Conservation (phyloP, 1,140 invertebrate genomes). For the Oncopodura yosiiana region DNA sequence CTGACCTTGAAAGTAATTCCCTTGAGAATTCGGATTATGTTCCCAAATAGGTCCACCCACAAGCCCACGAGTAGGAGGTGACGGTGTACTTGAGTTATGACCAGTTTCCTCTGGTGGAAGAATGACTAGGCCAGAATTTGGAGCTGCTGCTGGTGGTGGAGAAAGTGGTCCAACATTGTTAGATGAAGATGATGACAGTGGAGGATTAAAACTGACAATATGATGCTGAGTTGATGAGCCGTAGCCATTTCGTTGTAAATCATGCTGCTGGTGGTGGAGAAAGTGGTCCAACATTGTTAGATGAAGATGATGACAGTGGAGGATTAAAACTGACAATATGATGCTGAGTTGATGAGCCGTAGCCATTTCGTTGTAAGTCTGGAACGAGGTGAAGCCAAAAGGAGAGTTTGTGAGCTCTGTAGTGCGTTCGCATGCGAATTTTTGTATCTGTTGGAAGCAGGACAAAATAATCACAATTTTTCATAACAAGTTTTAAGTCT, state of each 20-base stretch:
- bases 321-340: slow-evolving; percentile 11
- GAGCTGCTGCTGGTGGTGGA: slow-evolving; percentile 16
- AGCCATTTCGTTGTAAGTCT: slow-evolving; percentile 78
- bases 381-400: slow-evolving; percentile 94
- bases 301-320: background rate
- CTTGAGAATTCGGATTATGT: slow-evolving; percentile 26
- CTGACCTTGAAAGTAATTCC: slow-evolving; percentile 25
- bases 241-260: too few species aligned
- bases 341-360: slow-evolving; percentile 35
- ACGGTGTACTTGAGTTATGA: slow-evolving; percentile 34
- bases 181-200: background rate
- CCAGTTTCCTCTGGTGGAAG: slow-evolving; percentile 24
- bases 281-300: background rate
- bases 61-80: slow-evolving; percentile 32
- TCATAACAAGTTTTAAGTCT: too few species aligned
- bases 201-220: slow-evolving; percentile 3
- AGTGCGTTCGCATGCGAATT: slow-evolving; percentile 83
- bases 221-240: slow-evolving; percentile 34
- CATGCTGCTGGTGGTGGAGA: slow-evolving; percentile 14
- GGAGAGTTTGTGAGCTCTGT: slow-evolving; percentile 83
- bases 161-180: slow-evolving; percentile 1
- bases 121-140: slow-evolving; percentile 31
- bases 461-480: too few species aligned
- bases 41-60: slow-evolving; percentile 34
- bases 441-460: slow-evolving; percentile 81